Base-by-base conservation (phyloP, 2,888 invertebrate genomes). In the Busseola fusca region DNA sequence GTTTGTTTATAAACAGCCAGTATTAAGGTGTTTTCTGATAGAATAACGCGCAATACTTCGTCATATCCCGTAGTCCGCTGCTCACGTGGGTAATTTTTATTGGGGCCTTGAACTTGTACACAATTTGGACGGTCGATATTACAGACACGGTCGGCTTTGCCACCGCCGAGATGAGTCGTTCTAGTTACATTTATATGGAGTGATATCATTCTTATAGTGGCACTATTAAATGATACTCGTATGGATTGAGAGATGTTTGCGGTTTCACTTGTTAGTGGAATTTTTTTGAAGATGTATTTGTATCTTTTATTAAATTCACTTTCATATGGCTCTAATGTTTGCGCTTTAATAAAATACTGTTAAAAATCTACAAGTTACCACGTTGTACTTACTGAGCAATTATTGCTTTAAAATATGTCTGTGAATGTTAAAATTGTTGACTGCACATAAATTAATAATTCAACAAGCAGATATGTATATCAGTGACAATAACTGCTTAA, bases 101-200 rank as follows among this genome's bases (percentile, higher is more conserved):
- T 91, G 91, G 91, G 92, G 88, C 95, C 95, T 95, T 95, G 95
- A 95, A 95, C 95, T 94, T 95, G 92, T 86, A 89, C 87, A 91
- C 92, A 91, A 92, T 94, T 94, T 91, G 89, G 92, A 88, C 92
- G 94, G 94, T 95, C 95, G 94, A 95, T 95, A 94, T 92, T 93
- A 91, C 89, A 88, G 87, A 87, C 87, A 86, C 88, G 87, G 87
- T 85, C 85, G 83, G 86, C 86, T 88, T 89, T 88, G 84, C 84
- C 85, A 85, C 84, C 81, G 85, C 87, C 80, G 84, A 87, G 87
- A 90, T 90, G 87, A 87, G 84, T 89, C 86, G 88, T 77, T 83
- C 77, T 84, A 87, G 88, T 89, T 88, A 87, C 88, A 87, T 89
- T 90, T 88, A 88, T 87, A 82, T 85, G 80, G 84, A 88, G 87